phyloP scores from a whole-genome alignment of 1,140 invertebrate species.

The Chelonus insularis region DNA sequence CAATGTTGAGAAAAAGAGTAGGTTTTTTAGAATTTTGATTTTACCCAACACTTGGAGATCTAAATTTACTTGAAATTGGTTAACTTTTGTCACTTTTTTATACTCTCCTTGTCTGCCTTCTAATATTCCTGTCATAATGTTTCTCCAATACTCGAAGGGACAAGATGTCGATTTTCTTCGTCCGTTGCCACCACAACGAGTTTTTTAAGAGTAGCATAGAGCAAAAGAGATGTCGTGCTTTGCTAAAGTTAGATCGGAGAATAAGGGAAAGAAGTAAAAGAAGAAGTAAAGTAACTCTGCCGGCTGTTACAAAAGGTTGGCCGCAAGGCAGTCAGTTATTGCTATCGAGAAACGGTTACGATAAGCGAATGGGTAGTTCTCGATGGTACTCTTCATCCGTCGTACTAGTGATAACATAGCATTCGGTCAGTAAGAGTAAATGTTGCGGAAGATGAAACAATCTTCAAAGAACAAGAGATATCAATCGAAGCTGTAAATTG shows the following conservation, averaged over 20 bases:
- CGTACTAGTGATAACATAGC: constrained; percentile 1
- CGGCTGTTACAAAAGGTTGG: constrained; percentile 26
- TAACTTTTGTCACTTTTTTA: constrained; percentile 1
- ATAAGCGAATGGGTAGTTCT: constrained; percentile 28
- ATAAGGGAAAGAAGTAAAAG: background rate
- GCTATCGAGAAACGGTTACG: constrained; percentile 45
- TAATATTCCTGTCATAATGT: constrained; percentile 8
- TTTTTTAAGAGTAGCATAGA: background rate
- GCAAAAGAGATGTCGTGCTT: background rate
- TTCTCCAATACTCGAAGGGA: constrained; percentile 7
- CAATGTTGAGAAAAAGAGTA: too few species aligned
- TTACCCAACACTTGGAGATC: background rate
- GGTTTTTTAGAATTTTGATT: too few species aligned
- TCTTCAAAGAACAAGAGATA: constrained; percentile 1
- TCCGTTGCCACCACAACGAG: background rate
- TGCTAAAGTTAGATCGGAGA: background rate
- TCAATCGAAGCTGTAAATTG: constrained; percentile 1
- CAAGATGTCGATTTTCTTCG: constrained; percentile 7
- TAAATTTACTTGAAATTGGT: constrained; percentile 4
- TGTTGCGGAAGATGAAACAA: constrained; percentile 14
- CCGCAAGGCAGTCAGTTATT: constrained; percentile 36
- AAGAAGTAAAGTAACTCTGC: constrained; percentile 13
- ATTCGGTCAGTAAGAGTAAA: constrained; percentile 1
- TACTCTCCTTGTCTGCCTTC: background rate
- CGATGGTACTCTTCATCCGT: constrained; percentile 11